Base-by-base conservation (phyloP, 1,140 invertebrate genomes). In the Heliothis subflexa region DNA sequence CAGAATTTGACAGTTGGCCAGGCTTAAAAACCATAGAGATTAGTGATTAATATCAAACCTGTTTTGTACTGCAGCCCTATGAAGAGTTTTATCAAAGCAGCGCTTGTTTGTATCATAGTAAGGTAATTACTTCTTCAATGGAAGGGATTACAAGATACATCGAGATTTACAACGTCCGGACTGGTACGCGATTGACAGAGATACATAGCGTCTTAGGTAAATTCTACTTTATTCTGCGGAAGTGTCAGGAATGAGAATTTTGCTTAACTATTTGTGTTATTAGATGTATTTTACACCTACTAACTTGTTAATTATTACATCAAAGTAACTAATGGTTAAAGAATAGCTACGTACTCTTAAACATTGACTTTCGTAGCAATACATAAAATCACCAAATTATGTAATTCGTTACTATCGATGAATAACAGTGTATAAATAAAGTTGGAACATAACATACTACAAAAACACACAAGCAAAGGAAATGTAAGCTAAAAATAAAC, bases 101-200 rank as follows among this genome's bases (percentile, higher is more conserved):
- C 21, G 64, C 62, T 66, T 66, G 62, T 66, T 66, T 70, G 66
- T 50, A 70, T 70, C 45, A 70, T 70, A 50, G 66, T 50, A 50
- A 49, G 47, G 47, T 70, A 70, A 70, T 70, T 70, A 70, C 66
- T 70, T 70, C 45, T 70, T 70, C 45, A 70, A 50, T 70, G 45
- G 62, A 66, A 66, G 47, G 66, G 47, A 70, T 70, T 70, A 70
- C 66, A 70, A 70, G 45, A 70, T 70, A 50, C 25, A 70, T 25
- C 18, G 66, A 70, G 66, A 70, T 70, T 70, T 70, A 70, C 66
- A 70, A 50, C 66, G 18, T 70, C 66, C 66, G 66, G 45, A 25
- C 47, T 50, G 66, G 18, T 52, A 25, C 47, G 47, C 66, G 66
- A 70, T 70, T 70, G 66, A 70, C 66, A 70, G 47, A 70, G 66